Evolutionary conservation across 2,113 vertebrate species (phyloP).

Genomic region (Protobothrops flavoviridis): DNA sequence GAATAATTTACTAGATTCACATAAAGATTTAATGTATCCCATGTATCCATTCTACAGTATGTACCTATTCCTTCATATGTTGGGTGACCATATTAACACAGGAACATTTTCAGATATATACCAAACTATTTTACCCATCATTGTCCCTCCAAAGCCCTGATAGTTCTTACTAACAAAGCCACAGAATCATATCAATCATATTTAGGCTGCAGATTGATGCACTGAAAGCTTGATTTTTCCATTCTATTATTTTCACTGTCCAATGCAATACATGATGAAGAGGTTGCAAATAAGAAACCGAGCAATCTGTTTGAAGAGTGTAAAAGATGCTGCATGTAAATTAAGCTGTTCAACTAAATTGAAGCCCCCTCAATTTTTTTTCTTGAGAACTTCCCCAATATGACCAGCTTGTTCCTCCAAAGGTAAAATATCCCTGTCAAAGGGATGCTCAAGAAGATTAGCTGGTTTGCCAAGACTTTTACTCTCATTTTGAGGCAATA

Average conservation of each 20-base stretch:
- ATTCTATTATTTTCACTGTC: not conserved
- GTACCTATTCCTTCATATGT: accelerated
- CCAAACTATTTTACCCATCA: not conserved
- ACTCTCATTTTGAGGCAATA: not conserved
- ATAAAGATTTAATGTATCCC: not conserved
- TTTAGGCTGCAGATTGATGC: not conserved
- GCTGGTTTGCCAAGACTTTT: not conserved
- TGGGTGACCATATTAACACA: not conserved
- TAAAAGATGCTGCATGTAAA: not conserved
- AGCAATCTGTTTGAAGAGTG: not conserved
- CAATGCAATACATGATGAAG: not conserved
- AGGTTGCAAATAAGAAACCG: not conserved
- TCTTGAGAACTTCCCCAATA: not conserved
- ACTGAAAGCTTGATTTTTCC: not conserved
- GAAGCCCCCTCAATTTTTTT: not conserved
- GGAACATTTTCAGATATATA: not conserved
- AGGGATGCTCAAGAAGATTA: not conserved
- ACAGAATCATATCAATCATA: not conserved
- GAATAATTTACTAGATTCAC: not conserved
- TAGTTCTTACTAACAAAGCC: not conserved
- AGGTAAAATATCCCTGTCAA: not conserved
- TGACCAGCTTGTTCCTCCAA: not conserved
- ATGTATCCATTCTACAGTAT: not conserved
- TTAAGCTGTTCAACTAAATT: not conserved
- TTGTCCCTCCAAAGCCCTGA: not conserved